These are phyloP conservation scores for Crocuta crocuta DNA, from an alignment of 2,113 vertebrate genomes.

Conservation along the genomic window DNA sequence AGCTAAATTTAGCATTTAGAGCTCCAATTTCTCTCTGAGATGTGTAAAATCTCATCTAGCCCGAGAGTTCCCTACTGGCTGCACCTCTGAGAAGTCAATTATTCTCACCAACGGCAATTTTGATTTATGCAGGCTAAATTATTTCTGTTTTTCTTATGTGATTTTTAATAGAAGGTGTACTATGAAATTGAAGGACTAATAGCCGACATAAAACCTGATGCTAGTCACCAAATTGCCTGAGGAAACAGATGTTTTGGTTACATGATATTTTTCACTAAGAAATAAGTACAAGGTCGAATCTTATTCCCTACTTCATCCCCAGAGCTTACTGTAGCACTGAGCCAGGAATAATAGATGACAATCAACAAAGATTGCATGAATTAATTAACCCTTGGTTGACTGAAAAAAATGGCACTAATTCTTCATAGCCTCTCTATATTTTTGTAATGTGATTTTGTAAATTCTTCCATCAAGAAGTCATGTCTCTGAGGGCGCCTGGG, in stretches of 20 bases:
- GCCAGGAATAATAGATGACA: neutral
- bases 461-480: neutral
- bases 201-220: neutral
- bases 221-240: conserved; percentile 21
- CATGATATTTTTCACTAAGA: conserved; percentile 16
- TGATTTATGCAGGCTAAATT: conserved; percentile 82
- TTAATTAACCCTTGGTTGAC: neutral
- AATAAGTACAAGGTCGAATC: neutral
- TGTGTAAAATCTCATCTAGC: conserved; percentile 81
- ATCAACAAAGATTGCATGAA: conserved; percentile 19
- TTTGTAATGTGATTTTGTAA: conserved; percentile 29
- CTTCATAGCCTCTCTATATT: neutral
- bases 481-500: neutral
- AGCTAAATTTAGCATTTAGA: conserved; percentile 82
- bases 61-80: conserved; percentile 76
- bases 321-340: neutral
- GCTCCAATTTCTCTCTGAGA: conserved; percentile 80
- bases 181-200: conserved; percentile 48
- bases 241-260: conserved; percentile 1
- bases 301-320: neutral
- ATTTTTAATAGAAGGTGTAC: conserved; percentile 25
- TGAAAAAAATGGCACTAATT: neutral
- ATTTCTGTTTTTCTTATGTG: conserved; percentile 71
- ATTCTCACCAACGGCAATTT: conserved; percentile 81
- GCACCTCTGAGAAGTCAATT: conserved; percentile 81